Conservation (phyloP, 2,797 vertebrate species). For the Oryzias sinensis region DNA sequence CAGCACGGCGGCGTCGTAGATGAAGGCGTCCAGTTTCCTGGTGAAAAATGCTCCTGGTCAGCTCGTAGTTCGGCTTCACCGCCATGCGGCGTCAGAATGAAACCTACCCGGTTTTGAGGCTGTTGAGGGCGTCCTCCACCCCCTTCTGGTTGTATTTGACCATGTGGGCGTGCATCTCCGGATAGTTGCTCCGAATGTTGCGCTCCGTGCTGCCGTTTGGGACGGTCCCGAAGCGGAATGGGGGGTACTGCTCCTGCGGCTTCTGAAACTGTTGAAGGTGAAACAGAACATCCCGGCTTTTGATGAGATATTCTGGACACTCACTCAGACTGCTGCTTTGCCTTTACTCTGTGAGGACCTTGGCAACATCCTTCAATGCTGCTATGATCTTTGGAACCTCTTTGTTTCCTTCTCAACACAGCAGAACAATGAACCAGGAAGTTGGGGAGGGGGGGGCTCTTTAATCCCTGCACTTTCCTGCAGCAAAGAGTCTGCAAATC, state of each 20-base stretch:
- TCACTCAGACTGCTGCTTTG: too few species aligned
- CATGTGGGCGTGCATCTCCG: constrained; percentile 98
- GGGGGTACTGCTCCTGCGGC: constrained; percentile 96
- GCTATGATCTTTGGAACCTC: constrained; percentile 1
- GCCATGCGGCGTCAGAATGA: constrained; percentile 3
- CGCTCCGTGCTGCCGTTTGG: constrained; percentile 98
- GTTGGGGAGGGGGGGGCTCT: constrained; percentile 35
- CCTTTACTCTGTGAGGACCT: too few species aligned
- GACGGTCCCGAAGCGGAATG: constrained; percentile 95
- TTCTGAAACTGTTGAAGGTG: constrained; percentile 86
- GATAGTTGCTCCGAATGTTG: constrained; percentile 98
- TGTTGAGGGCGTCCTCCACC: constrained; percentile 93
- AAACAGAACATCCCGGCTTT: neutral
- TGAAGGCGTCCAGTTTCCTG: constrained; percentile 97
- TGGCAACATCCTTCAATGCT: too few species aligned
- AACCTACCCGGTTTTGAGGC: constrained; percentile 92
- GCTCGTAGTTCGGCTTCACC: constrained; percentile 4
- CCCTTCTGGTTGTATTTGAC: constrained; percentile 98
- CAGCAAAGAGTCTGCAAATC: constrained; percentile 40
- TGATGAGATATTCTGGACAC: too few species aligned
- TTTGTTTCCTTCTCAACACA: constrained; percentile 18
- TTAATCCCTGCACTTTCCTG: constrained; percentile 56
- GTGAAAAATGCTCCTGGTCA: constrained; percentile 1
- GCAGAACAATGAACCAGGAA: constrained; percentile 34
- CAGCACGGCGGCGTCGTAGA: constrained; percentile 93